phyloP scores from a whole-genome alignment of 1,140 invertebrate species.

The Dolichoris vasculosae region DNA sequence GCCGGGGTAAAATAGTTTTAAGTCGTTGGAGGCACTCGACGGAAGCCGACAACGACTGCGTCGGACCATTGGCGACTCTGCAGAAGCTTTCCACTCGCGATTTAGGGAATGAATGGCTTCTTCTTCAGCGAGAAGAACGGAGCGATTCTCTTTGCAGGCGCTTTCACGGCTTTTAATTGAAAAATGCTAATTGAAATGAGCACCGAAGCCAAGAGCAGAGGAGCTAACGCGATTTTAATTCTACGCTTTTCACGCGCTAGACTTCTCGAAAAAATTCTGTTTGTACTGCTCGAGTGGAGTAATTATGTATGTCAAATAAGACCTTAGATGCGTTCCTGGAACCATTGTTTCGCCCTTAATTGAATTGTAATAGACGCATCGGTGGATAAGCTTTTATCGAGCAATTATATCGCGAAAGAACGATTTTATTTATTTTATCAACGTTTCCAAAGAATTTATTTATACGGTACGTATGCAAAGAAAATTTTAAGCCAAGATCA shows the following conservation, averaged over 20 bases:
- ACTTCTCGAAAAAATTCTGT: constrained; percentile 18
- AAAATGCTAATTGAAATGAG: constrained; percentile 51
- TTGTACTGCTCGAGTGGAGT: background rate
- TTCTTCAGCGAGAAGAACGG: background rate
- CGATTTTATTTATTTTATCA: background rate
- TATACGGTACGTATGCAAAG: too few species aligned
- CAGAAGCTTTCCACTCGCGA: constrained; percentile 26
- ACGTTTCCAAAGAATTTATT: too few species aligned
- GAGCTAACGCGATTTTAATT: constrained; percentile 40
- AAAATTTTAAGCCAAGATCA: background rate
- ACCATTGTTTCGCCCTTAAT: constrained; percentile 45
- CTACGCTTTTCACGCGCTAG: constrained; percentile 29
- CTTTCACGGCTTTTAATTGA: constrained; percentile 51
- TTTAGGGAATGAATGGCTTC: constrained; percentile 44
- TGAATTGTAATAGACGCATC: constrained; percentile 1
- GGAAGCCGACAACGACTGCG: background rate
- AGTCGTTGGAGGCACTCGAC: constrained; percentile 35
- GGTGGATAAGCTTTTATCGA: background rate
- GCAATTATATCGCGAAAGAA: background rate
- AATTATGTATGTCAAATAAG: constrained; percentile 50
- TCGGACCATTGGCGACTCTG: background rate
- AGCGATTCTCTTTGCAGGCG: constrained; percentile 15
- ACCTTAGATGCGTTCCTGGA: background rate
- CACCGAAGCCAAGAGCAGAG: background rate
- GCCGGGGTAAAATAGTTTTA: constrained; percentile 33